Evolutionary conservation across 2,888 invertebrate species (phyloP), one percentile per base, ranked within the genome.

Genomic region (Orchesellides sinensis): DNA sequence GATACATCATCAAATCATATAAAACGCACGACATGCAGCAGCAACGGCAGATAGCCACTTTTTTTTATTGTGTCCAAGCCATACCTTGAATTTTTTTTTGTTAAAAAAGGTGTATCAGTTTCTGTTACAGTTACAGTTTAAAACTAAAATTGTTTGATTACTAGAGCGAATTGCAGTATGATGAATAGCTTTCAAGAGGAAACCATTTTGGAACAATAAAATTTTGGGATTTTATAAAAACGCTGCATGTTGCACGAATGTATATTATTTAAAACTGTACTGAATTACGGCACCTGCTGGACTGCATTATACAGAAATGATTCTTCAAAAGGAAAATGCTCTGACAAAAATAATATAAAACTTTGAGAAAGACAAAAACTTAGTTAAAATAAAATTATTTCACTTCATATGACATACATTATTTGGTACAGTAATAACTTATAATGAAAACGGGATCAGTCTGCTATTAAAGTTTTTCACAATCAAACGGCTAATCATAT

Each of bases 101-200:
- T 14, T 14, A 21, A 32, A 10, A n/a, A n/a, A n/a, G n/a, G n/a
- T n/a, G n/a, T n/a, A n/a, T n/a, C n/a, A n/a, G n/a, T n/a, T 66
- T 66, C 8, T 27, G 63, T 25, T 47, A 25, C 21, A 23, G 66
- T 14, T 70, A 70, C 56, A 70, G 25, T 56, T 70, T 70, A 10
- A 70, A 56, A 45, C 56, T 56, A 70, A 70, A 35, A 52, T 45
- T 59, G 29, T 61, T 72, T 72, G 47, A 61, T 45, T 72, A 21
- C 72, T 72, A 21, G 72, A 72, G 61, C 72, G 59, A 72, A 72
- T 72, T 29, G 17, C 1, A 17, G 4, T 2, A n/a, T 66, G 23
- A 66, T 66, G 66, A 66, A 47, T 66, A 54, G 25, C 10, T 10
- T 2, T 35, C 6, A 35, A 35, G 35, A 19, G n/a, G n/a, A 54